Base-by-base conservation (phyloP, 2,888 invertebrate genomes). In the Perithous albicinctus region DNA sequence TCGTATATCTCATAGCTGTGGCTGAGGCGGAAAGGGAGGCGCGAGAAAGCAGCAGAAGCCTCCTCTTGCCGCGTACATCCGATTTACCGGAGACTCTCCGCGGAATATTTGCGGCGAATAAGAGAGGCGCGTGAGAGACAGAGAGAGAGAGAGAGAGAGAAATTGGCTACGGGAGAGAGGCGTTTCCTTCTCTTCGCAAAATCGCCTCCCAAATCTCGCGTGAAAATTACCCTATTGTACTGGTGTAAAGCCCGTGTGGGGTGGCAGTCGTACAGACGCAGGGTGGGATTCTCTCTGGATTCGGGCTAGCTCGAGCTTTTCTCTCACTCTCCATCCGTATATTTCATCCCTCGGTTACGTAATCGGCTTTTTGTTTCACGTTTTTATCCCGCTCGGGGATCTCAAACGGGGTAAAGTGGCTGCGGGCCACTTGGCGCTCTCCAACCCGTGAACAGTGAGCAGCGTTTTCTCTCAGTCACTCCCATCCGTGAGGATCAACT, bases 191-290 rank as follows among this genome's bases (percentile, higher is more conserved):
- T 89, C 87, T n/a, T 85, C 89, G 90, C 88, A 87, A 90, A 89
- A 92, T 92, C 92, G 91, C 90, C 89, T 91, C 89, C 90, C 92
- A 92, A 92, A 92, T 92, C 92, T 92, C 92, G 92, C 92, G 92
- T 92, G 92, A 92, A 92, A 92, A 92, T 92, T 92, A 92, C 92
- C 92, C 92, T 89, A 92, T 92, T 92, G 92, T 92, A 84, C 88
- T 83, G n/a, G n/a, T n/a, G 85, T 80, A 72, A 82, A 76, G 81
- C 83, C 82, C 83, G 85, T n/a, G n/a, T n/a, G 74, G 80, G 56
- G 77, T 70, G 63, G 84, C 6, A 48, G 77, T 73, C 61, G 84
- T 2, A 76, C 74, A 43, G 70, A 56, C 41, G 41, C 12, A 10
- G 56, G 10, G 51, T 2, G 20, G 48, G 35, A n/a, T n/a, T n/a